phyloP scores from a whole-genome alignment of 1,140 invertebrate species.

The Agrypnia vestita region DNA sequence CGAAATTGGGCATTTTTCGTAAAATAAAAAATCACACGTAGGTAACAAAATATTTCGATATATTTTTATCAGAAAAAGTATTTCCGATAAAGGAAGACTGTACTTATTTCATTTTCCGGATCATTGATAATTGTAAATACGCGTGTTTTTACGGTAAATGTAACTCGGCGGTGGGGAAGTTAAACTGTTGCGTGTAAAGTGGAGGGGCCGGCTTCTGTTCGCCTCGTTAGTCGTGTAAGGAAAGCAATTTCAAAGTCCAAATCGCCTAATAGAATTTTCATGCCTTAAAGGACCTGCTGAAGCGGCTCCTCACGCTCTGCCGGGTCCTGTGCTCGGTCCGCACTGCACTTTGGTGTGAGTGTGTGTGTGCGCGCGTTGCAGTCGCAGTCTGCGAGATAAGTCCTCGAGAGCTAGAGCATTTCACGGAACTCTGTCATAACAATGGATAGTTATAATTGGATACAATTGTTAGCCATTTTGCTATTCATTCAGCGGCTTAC shows the following conservation, averaged over 20 bases:
- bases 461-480: conserved; percentile 36
- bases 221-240: conserved; percentile 57
- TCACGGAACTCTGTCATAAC: conserved; percentile 49
- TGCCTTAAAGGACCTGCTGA: conserved; percentile 29
- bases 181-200: conserved; percentile 46
- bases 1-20: neutral
- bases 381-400: neutral
- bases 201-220: conserved; percentile 44
- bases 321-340: neutral
- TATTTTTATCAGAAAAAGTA: neutral
- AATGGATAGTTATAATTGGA: conserved; percentile 51
- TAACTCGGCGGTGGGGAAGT: conserved; percentile 30
- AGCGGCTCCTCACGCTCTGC: conserved; percentile 38
- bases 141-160: conserved; percentile 30
- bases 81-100: neutral
- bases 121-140: conserved; percentile 33
- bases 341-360: neutral
- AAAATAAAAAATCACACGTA: neutral
- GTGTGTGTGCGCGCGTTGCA: neutral
- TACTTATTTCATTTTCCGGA: conserved; percentile 43
- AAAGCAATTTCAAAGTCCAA: conserved; percentile 59
- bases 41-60: neutral
- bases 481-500: neutral
- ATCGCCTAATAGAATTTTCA: conserved; percentile 60
- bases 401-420: conserved; percentile 7